Base-by-base conservation (phyloP, 2,113 vertebrate species). In the Fukomys damarensis region DNA sequence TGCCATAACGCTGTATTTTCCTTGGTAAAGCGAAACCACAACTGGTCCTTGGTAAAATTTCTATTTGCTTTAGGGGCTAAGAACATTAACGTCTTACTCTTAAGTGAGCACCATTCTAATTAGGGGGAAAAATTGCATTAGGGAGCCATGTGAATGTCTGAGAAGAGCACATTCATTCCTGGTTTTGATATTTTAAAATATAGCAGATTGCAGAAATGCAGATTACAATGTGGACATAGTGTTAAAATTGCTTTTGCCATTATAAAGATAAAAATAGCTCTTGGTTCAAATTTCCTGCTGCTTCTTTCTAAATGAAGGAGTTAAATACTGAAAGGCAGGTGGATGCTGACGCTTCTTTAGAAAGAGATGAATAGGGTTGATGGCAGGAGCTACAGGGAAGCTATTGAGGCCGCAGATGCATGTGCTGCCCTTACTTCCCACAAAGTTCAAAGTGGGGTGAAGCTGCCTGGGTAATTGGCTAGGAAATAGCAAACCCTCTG, bases 371-470 rank as follows among this genome's bases (percentile, higher is more conserved):
- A 99, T 99, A 98, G 98, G 96, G 97, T 98, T 98, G 98, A 99
- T 98, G 97, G 98, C 98, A 97, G 97, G 98, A 99, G 97, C 99
- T 98, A 98, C 98, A 96, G 98, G 98, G 99, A 98, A 98, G 98
- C 99, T 98, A 99, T 99, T 99, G 98, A 98, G 97, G 97, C 97
- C 97, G 98, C 98, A 99, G 98, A 99, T 98, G 99, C 98, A 99
- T 97, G 98, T 95, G 22, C 98, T 98, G 98, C 98, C 98, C 98
- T 98, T 98, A 97, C 98, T 99, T 97, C 98, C 96, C 98, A 98
- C 97, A 96, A 98, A 98, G 98, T 99, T 99, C 98, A 99, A 98
- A 98, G 98, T 98, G 98, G 98, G 98, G 97, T 98, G 98, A 98
- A 98, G 98, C 98, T 98, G 98, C 98, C 96, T 52, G 97, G 97